Base-by-base conservation (phyloP, 2,888 invertebrate genomes). In the Lycocerus yunnanus region DNA sequence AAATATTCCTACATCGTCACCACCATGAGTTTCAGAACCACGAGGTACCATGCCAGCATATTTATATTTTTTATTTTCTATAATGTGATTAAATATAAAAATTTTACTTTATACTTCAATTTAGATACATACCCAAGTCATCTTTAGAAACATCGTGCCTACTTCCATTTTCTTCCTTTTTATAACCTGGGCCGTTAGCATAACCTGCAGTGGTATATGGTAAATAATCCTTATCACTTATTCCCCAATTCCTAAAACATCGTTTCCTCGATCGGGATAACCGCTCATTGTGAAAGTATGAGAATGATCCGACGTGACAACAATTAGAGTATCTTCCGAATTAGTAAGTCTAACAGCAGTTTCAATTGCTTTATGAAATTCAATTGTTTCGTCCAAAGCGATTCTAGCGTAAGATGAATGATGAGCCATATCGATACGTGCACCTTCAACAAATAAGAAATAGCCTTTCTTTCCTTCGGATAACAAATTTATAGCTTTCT, bases 1-100 rank as follows among this genome's bases (percentile, higher is more conserved):
- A 85, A 91, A 95, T 0, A 95, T 92, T 0, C 92, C 91, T 0
- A 96, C 95, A 84, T 95, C 95, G 77, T 95, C 95, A 0, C 93
- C 94, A 0, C 93, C 93, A 80, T 94, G 94, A 0, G 93, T 93
- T 80, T 93, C 93, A 13, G 88, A 84, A 0, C 81, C 20, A 18
- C 90, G 86, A 0, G 93, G 93, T 0, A 91, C 89, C 0, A 91
- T 85, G 0, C 92, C 85, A 1, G 93, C 93, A 79, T 88, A 92
- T 0, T 87, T 84, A 83, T 86, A 90, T 82, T 90, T 87, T 0
- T 83, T 69, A 72, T 83, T 80, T 21, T 78, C 90, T 90, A 13
- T 15, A 73, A 43, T n/a, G n/a, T n/a, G 43, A 43, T n/a, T n/a
- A 43, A 43, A 43, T n/a, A 6, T n/a, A 6, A 6, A n/a, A 43